phyloP scores from a whole-genome alignment of 1,140 invertebrate species.

The Pseudomyrmex sp. region DNA sequence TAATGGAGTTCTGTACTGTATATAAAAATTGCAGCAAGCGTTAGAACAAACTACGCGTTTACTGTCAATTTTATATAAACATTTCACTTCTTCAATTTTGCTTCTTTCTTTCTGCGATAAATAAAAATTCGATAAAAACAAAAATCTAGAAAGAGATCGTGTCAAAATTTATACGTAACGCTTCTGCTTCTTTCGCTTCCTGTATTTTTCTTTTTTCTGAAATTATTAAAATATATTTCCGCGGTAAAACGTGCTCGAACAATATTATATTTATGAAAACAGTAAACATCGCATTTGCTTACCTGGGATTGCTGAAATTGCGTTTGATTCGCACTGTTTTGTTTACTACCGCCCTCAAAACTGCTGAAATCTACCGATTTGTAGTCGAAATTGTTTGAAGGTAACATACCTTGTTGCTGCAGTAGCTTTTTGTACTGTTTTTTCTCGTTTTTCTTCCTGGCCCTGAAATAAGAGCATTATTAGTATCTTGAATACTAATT shows the following conservation, averaged over 20 bases:
- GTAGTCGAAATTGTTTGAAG: conserved; percentile 76
- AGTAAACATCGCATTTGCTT: conserved; percentile 5
- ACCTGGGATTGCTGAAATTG: conserved; percentile 72
- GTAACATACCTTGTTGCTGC: conserved; percentile 73
- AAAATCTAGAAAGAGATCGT: not conserved
- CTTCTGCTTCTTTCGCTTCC: conserved; percentile 62
- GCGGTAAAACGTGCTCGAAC: not conserved
- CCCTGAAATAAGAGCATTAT: conserved; percentile 52
- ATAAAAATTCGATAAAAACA: not conserved
- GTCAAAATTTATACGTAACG: conserved; percentile 52
- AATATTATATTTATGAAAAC: conserved; percentile 2
- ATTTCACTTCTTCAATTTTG: no score
- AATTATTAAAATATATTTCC: conserved; percentile 17
- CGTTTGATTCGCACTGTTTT: conserved; percentile 40
- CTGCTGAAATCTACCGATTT: conserved; percentile 78
- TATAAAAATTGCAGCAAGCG: no score
- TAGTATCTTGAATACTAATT: conserved; percentile 4
- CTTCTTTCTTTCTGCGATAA: no score
- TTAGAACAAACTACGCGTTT: no score
- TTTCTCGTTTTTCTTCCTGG: conserved; percentile 70
- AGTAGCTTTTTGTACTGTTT: conserved; percentile 65
- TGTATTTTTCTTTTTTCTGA: conserved; percentile 46
- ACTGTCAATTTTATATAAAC: no score
- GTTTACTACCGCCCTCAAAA: conserved; percentile 80
- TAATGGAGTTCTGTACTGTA: no score